Evolutionary conservation across 64 coral and sea anemone species (phyloP).

Genomic region (Porites australiensis): DNA sequence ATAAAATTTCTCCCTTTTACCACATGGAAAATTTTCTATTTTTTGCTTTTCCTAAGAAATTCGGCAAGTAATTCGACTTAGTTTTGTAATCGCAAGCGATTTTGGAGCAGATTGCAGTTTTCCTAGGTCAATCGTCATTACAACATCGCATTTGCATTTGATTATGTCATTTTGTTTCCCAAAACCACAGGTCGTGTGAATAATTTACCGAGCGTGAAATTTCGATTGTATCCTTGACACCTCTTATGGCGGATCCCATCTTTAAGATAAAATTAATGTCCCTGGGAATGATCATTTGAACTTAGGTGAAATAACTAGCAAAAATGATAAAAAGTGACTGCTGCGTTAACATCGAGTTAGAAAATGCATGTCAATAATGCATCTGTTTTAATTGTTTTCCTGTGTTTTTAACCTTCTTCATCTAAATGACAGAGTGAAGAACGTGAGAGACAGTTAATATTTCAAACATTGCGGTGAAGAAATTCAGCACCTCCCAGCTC

Average conservation of each 20-base stretch:
- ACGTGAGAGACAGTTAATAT: too few species aligned
- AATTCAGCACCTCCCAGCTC: neutral
- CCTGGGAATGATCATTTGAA: slow-evolving; percentile 17
- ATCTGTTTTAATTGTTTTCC: too few species aligned
- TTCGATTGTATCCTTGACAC: slow-evolving; percentile 55
- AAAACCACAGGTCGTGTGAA: slow-evolving; percentile 50
- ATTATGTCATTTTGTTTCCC: slow-evolving; percentile 61
- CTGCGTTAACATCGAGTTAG: neutral
- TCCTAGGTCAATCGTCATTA: slow-evolving; percentile 55
- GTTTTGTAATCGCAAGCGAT: slow-evolving; percentile 42
- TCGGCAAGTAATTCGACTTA: slow-evolving; percentile 38
- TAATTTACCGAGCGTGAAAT: slow-evolving; percentile 55
- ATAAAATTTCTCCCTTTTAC: slow-evolving; percentile 19
- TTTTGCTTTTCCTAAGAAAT: slow-evolving; percentile 35
- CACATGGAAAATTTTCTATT: slow-evolving; percentile 29
- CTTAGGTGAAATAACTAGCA: neutral
- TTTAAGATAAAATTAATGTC: neutral
- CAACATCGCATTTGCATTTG: slow-evolving; percentile 66
- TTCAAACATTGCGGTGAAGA: neutral
- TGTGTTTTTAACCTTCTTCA: too few species aligned
- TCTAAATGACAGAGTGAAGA: too few species aligned
- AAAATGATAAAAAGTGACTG: neutral
- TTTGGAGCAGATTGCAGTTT: slow-evolving; percentile 51
- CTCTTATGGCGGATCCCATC: slow-evolving; percentile 11
- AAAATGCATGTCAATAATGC: neutral